A percentile compares a stretch with the other conserved stretches of the same genome.
Evolutionary conservation across 2,797 vertebrate species (phyloP).

Genomic region (Coccyzus lansbergi): DNA sequence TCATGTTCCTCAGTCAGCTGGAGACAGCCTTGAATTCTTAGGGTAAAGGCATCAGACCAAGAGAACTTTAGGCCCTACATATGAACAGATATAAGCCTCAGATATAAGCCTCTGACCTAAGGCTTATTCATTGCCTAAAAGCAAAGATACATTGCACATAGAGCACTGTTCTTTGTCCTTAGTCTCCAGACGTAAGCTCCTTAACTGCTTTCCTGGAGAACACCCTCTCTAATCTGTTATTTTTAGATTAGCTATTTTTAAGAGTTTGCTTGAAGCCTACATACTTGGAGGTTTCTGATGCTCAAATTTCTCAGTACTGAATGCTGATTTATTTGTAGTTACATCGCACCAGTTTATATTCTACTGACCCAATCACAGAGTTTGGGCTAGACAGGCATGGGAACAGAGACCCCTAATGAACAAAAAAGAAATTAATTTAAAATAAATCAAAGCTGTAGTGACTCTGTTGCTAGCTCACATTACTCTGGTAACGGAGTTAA

Average conservation of each 20-base stretch:
- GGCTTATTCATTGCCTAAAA: conserved; percentile 1
- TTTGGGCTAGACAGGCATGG: neutral
- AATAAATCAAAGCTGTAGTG: neutral
- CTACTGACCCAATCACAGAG: neutral
- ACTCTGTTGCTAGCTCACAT: neutral
- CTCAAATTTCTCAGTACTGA: neutral
- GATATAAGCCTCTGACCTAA: neutral
- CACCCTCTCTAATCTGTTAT: conserved; percentile 25
- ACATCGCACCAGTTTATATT: neutral
- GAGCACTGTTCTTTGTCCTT: neutral
- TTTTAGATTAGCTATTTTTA: conserved; percentile 61
- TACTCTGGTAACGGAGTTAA: neutral
- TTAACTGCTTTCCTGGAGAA: conserved; percentile 28
- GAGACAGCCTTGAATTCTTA: neutral
- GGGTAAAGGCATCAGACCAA: neutral
- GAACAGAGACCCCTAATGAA: neutral
- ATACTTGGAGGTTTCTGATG: neutral
- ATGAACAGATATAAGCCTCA: neutral
- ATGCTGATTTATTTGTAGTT: neutral
- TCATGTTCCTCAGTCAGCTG: neutral
- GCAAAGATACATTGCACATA: neutral
- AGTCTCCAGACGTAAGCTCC: neutral
- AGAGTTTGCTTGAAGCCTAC: neutral
- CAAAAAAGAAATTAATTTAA: neutral
- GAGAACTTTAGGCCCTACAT: neutral